These are phyloP conservation scores for Himalopsyche tibetana DNA, from an alignment of 2,888 invertebrate genomes.

Conservation along the genomic window DNA sequence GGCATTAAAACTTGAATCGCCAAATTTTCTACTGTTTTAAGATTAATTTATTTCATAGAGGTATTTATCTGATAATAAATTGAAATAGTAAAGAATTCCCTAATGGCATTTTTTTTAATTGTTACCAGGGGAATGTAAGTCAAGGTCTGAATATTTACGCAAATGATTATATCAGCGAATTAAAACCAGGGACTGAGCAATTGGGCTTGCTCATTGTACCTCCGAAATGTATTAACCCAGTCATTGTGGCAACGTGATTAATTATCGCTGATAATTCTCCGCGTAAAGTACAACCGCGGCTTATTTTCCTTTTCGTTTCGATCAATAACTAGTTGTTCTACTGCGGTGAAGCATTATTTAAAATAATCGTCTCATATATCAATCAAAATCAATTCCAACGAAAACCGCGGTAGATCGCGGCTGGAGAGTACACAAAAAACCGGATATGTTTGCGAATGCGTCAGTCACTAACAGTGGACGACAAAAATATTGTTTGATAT, in stretches of 20 bases:
- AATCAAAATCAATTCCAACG: constrained; percentile 46
- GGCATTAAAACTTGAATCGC: too few species aligned
- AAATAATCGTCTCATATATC: constrained; percentile 24
- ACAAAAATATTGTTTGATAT: background rate
- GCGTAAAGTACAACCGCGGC: background rate
- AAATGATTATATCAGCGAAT: background rate
- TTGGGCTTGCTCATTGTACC: background rate
- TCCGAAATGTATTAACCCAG: background rate
- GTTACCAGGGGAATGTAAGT: background rate
- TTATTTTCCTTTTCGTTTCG: background rate
- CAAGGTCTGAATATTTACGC: background rate
- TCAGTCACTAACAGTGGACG: background rate
- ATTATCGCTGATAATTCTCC: constrained; percentile 24
- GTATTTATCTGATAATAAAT: background rate
- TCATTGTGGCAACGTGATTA: constrained; percentile 1
- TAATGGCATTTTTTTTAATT: background rate
- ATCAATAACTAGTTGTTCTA: background rate
- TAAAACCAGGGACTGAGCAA: background rate
- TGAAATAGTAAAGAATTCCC: background rate
- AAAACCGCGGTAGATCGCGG: background rate
- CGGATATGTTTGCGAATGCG: background rate
- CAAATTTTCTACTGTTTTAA: too few species aligned
- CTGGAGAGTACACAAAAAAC: background rate
- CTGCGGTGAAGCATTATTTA: background rate
- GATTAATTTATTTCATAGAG: too few species aligned